These are phyloP conservation scores for Theretra japonica DNA, from an alignment of 2,888 invertebrate species.

Conservation along the genomic window DNA sequence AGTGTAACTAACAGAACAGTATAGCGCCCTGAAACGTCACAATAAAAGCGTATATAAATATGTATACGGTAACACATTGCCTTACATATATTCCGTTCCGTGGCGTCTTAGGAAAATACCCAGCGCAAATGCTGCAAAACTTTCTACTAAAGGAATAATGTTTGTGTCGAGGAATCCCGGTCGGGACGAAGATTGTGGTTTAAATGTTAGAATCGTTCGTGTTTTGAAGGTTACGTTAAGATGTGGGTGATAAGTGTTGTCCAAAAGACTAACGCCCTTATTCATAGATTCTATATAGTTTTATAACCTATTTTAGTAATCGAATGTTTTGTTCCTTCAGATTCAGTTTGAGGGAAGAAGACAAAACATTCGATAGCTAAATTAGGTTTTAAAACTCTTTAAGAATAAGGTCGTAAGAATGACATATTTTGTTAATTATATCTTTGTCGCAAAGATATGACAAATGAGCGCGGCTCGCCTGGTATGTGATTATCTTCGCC, in stretches of 20 bases:
- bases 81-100: slow-evolving; percentile 14
- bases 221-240: neutral
- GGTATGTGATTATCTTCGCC: too few relatives aligned
- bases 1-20: neutral
- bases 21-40: neutral
- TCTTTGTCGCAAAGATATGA: too few relatives aligned
- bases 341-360: too few relatives aligned
- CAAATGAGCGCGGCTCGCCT: too few relatives aligned
- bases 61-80: slow-evolving; percentile 11
- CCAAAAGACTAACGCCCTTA: neutral
- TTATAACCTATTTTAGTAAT: too few relatives aligned
- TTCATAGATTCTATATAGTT: too few relatives aligned
- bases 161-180: slow-evolving; percentile 5
- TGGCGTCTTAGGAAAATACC: slow-evolving; percentile 8
- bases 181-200: neutral
- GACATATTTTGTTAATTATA: too few relatives aligned
- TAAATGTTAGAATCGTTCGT: neutral
- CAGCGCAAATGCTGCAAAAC: neutral
- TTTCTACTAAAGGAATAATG: slow-evolving; percentile 9
- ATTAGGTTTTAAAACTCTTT: too few relatives aligned
- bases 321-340: too few relatives aligned
- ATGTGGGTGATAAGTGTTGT: neutral
- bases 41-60: slow-evolving; percentile 8
- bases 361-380: too few relatives aligned
- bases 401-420: too few relatives aligned